Evolutionary conservation across 2,888 invertebrate genomes (phyloP).

Genomic region (Cosmorhoe ocellata): DNA sequence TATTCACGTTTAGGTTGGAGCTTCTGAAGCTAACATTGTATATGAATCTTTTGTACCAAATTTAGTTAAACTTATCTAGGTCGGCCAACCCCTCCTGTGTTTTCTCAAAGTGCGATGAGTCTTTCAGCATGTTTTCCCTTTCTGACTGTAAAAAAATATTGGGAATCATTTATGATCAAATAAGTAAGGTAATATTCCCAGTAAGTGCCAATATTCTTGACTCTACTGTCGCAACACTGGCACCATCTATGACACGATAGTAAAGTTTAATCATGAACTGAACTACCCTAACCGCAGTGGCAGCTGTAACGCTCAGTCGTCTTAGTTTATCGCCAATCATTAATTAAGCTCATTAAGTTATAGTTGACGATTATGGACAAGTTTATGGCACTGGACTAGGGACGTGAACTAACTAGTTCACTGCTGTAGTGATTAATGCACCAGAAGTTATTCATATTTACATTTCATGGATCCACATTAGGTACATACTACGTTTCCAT

Average conservation of each 20-base stretch:
- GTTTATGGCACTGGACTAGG: conserved; percentile 24
- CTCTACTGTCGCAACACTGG: not conserved
- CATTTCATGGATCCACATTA: not conserved
- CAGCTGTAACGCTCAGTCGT: conserved; percentile 26
- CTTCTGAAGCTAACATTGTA: too few relatives aligned
- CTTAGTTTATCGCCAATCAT: conserved; percentile 26
- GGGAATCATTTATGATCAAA: too few relatives aligned
- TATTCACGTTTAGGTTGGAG: too few relatives aligned
- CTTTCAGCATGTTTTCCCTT: too few relatives aligned
- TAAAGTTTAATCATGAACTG: conserved; percentile 20
- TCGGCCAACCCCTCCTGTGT: too few relatives aligned
- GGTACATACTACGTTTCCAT: too few relatives aligned
- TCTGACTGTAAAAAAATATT: too few relatives aligned
- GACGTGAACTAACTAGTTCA: conserved; percentile 29
- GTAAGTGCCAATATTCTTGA: too few relatives aligned
- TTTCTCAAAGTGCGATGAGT: too few relatives aligned
- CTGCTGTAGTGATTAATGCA: conserved; percentile 25
- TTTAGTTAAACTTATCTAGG: too few relatives aligned
- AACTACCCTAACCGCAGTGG: conserved; percentile 16
- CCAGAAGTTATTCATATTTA: not conserved
- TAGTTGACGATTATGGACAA: conserved; percentile 30
- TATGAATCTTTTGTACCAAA: too few relatives aligned
- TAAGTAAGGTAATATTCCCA: too few relatives aligned
- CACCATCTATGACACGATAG: conserved; percentile 7
- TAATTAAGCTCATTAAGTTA: conserved; percentile 36